phyloP scores from a whole-genome alignment of 2,888 invertebrate genomes.

The Oeneis ivallda region DNA sequence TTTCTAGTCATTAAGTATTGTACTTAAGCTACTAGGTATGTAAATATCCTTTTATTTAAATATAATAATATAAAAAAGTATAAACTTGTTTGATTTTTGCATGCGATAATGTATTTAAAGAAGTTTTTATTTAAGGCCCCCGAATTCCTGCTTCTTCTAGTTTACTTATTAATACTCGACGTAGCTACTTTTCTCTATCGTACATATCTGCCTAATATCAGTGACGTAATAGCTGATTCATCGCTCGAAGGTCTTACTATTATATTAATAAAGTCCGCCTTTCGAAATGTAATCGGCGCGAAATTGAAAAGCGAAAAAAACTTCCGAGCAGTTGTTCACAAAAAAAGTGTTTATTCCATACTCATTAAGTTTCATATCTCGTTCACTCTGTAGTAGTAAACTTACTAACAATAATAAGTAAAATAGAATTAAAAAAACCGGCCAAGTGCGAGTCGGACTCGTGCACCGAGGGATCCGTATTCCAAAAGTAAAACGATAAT shows the following conservation, averaged over 20 bases:
- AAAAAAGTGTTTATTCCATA: slow-evolving; percentile 6
- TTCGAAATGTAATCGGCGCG: slow-evolving; percentile 28
- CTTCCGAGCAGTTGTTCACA: not conserved
- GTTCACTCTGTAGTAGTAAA: not conserved
- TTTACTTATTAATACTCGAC: too few relatives aligned
- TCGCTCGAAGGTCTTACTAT: slow-evolving; percentile 27
- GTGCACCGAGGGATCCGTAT: too few relatives aligned
- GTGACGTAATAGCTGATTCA: slow-evolving; percentile 30
- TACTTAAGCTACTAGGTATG: not conserved
- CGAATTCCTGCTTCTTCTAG: not conserved
- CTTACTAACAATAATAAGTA: slow-evolving; percentile 13
- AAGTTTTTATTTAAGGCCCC: not conserved
- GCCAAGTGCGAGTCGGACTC: too few relatives aligned
- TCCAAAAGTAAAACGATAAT: too few relatives aligned
- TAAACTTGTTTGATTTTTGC: not conserved
- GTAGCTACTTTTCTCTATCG: not conserved
- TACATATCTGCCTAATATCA: not conserved
- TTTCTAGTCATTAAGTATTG: not conserved
- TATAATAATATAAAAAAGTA: not conserved
- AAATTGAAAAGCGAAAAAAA: slow-evolving; percentile 25
- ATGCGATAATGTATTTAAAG: not conserved
- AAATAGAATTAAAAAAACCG: too few relatives aligned
- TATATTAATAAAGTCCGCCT: slow-evolving; percentile 31
- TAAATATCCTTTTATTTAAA: slow-evolving; percentile 4
- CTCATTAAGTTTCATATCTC: not conserved